phyloP scores from a whole-genome alignment of 2,888 invertebrate species.

The Drosophila greeni region DNA sequence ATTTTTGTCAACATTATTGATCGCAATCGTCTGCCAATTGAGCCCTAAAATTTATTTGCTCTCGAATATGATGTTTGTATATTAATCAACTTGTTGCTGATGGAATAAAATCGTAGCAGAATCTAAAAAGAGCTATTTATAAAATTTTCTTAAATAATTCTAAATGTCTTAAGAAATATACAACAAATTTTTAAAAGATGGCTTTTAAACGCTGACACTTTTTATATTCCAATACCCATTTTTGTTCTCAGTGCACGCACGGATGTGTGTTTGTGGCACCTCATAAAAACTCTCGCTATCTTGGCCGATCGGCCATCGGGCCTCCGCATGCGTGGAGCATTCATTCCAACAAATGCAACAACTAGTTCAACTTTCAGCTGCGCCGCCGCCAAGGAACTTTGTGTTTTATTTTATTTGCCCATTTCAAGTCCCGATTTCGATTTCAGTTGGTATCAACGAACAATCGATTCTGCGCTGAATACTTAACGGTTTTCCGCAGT shows the following conservation, averaged over 20 bases:
- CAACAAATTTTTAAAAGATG: too few species aligned
- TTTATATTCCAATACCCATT: background rate
- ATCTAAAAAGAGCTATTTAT: background rate
- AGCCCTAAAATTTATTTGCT: conserved; percentile 3
- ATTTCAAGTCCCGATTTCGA: conserved; percentile 45
- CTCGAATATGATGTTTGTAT: conserved; percentile 6
- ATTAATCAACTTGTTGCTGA: background rate
- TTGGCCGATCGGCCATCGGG: conserved; percentile 37
- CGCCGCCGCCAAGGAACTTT: conserved; percentile 43
- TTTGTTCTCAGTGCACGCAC: conserved; percentile 10
- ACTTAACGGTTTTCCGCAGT: conserved; percentile 44
- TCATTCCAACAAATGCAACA: conserved; percentile 29
- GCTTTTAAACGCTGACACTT: background rate
- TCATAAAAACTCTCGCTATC: conserved; percentile 40
- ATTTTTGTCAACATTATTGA: conserved; percentile 9
- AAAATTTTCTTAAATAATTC: background rate
- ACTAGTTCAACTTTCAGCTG: conserved; percentile 18
- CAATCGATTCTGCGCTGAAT: conserved; percentile 49
- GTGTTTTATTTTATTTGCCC: conserved; percentile 36
- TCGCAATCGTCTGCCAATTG: background rate
- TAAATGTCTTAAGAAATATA: background rate
- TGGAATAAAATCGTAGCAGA: background rate
- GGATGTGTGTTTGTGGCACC: conserved; percentile 19
- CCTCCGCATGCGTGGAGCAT: conserved; percentile 37
- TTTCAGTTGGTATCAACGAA: conserved; percentile 41